Evolutionary conservation across 2,797 vertebrate genomes (phyloP).

Genomic region (Margarornis squamiger): DNA sequence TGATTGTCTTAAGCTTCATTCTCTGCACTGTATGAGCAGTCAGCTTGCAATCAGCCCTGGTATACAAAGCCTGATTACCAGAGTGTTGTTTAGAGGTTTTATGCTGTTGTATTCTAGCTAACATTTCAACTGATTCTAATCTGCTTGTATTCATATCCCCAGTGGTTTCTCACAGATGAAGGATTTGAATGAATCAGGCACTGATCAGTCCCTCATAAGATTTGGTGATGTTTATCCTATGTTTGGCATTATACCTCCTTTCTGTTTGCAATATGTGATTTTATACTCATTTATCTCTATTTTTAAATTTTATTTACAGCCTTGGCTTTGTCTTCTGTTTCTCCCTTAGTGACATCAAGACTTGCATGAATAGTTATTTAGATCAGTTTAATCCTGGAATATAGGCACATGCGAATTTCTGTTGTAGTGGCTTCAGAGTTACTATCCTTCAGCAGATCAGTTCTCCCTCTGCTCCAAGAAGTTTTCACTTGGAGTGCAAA

Average conservation of each 20-base stretch:
- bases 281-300: neutral
- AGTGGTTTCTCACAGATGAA: constrained; percentile 10
- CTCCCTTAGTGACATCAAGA: neutral
- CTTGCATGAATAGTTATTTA: neutral
- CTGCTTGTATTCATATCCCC: neutral
- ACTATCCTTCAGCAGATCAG: neutral
- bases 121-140: constrained; percentile 31
- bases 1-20: neutral
- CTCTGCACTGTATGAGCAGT: neutral
- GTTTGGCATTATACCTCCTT: neutral
- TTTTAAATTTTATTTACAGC: neutral
- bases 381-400: neutral
- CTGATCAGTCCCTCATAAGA: neutral
- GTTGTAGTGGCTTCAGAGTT: neutral
- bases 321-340: neutral
- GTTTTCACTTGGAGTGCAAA: neutral
- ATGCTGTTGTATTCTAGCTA: neutral
- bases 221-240: neutral
- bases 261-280: neutral
- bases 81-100: neutral
- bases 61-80: neutral
- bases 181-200: constrained; percentile 10
- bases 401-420: neutral
- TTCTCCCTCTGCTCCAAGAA: neutral
- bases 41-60: neutral